These are phyloP conservation scores for Equus quagga DNA, from an alignment of 2,113 vertebrate genomes.

Conservation along the genomic window DNA sequence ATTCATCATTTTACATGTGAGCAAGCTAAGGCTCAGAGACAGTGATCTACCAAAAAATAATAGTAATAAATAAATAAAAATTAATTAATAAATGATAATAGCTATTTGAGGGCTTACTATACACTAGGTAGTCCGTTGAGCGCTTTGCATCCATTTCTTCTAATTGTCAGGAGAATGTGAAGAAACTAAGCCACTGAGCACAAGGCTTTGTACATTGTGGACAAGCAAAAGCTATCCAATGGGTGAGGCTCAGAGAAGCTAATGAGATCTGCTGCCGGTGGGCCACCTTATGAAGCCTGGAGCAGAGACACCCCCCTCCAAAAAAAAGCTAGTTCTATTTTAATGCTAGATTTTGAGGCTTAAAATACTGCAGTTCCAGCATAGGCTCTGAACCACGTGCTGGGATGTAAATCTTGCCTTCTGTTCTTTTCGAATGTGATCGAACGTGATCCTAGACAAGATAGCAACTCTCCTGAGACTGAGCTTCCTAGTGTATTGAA, in stretches of 20 bases:
- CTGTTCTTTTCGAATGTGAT: neutral
- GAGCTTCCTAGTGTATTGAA: neutral
- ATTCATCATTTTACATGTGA: neutral
- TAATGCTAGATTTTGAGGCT: conserved; percentile 9
- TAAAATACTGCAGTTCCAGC: neutral
- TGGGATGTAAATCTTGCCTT: neutral
- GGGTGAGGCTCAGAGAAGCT: neutral
- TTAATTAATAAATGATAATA: neutral
- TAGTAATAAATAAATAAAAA: neutral
- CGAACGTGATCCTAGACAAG: neutral
- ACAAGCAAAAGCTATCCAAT: neutral
- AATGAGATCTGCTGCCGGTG: neutral
- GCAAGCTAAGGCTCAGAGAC: neutral
- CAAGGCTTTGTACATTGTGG: neutral
- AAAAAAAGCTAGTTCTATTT: neutral
- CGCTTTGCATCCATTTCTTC: neutral
- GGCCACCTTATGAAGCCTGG: too few species aligned
- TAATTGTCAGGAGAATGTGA: neutral
- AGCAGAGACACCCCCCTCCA: neutral
- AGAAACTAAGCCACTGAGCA: neutral
- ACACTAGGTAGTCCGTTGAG: neutral
- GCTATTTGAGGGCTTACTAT: neutral
- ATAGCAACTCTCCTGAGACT: neutral
- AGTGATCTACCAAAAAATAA: neutral
- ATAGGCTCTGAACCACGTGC: neutral